These are phyloP conservation scores for Heliopora coerulea DNA, from an alignment of 92 coral and sea anemone species.

Conservation along the genomic window DNA sequence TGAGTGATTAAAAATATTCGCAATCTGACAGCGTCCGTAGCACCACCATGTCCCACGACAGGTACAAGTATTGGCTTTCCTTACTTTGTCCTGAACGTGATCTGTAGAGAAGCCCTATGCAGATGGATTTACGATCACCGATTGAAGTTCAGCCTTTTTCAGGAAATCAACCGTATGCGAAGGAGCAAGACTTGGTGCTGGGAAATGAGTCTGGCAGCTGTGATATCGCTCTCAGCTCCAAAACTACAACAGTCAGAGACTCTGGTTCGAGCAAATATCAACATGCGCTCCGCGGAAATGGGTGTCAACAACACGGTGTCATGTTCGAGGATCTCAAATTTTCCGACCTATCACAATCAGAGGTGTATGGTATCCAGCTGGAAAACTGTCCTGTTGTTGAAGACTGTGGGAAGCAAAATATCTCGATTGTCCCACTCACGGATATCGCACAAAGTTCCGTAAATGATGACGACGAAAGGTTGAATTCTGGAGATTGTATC, in stretches of 20 bases:
- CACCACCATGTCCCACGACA: no score
- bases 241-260: no score
- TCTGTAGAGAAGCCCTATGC: no score
- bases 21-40: no score
- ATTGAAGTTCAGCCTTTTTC: neutral
- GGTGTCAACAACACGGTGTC: neutral
- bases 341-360: conserved; percentile 36
- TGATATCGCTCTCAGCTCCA: neutral
- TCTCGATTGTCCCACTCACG: conserved; percentile 51
- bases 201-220: conserved; percentile 5
- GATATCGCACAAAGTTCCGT: conserved; percentile 64
- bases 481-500: conserved; percentile 70
- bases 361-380: conserved; percentile 38
- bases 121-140: conserved; percentile 2
- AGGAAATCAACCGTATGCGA: neutral
- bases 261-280: neutral
- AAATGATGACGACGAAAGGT: conserved; percentile 65
- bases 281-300: conserved; percentile 13
- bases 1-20: no score
- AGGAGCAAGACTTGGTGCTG: neutral
- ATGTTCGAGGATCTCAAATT: conserved; percentile 23
- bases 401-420: neutral
- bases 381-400: neutral
- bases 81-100: neutral
- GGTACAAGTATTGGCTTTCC: neutral